These are phyloP conservation scores for Podarcis raffonei DNA, from an alignment of 2,113 vertebrate genomes.

Conservation along the genomic window DNA sequence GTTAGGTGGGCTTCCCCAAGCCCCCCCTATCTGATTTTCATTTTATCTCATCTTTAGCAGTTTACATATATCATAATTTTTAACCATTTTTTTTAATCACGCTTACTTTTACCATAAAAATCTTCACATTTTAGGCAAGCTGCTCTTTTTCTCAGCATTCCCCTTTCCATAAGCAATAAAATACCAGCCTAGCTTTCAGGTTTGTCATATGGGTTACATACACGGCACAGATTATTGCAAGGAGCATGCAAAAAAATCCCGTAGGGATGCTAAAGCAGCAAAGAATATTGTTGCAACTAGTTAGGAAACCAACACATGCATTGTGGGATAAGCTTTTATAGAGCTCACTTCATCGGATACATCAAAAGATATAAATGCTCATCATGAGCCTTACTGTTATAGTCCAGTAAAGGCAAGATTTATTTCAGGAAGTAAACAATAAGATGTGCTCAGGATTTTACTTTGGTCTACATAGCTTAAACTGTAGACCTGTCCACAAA, in stretches of 20 bases:
- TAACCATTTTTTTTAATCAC: too few relatives aligned
- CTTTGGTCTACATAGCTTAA: neutral
- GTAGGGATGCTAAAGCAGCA: neutral
- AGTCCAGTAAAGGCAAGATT: neutral
- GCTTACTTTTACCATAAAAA: too few relatives aligned
- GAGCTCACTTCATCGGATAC: neutral
- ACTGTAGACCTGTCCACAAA: neutral
- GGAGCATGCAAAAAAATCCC: neutral
- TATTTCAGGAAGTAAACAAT: neutral
- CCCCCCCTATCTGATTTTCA: too few relatives aligned
- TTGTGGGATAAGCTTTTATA: neutral
- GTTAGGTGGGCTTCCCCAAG: too few relatives aligned
- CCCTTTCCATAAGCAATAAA: neutral
- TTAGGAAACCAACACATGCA: too few relatives aligned
- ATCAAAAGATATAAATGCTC: neutral
- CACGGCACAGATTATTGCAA: neutral
- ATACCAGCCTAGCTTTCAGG: neutral
- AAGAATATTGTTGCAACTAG: neutral
- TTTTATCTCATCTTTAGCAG: too few relatives aligned
- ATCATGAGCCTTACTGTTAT: neutral
- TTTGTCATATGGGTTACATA: neutral
- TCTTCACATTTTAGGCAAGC: neutral
- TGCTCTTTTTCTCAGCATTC: neutral
- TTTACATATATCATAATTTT: too few relatives aligned
- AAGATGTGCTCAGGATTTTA: neutral